Evolutionary conservation across 2,113 vertebrate genomes (phyloP).

Genomic region (Gallinago media): DNA sequence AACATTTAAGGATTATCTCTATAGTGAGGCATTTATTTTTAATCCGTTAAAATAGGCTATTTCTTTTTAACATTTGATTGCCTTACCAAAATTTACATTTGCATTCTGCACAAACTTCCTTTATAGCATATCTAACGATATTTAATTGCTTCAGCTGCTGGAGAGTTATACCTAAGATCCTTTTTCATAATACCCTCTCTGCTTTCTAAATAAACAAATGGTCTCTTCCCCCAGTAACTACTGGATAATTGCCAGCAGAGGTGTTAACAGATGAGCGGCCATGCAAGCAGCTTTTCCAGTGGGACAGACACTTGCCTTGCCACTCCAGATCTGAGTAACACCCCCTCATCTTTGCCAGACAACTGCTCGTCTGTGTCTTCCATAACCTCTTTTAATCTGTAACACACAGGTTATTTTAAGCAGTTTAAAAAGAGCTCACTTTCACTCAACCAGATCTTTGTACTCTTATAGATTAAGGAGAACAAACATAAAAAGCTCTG

Average conservation of each 20-base stretch:
- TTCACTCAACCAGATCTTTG: slow-evolving; percentile 35
- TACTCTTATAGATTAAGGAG: slow-evolving; percentile 12
- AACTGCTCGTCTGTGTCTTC: background rate
- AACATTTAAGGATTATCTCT: background rate
- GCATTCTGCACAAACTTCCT: background rate
- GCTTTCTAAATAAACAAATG: background rate
- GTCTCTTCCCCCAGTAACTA: background rate
- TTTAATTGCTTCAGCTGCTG: background rate
- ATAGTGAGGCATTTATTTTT: background rate
- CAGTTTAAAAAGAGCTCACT: slow-evolving; percentile 26
- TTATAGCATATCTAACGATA: background rate
- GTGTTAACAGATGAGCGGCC: slow-evolving; percentile 12
- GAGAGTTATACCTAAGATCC: background rate
- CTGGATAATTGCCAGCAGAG: slow-evolving; percentile 4
- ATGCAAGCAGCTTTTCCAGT: background rate
- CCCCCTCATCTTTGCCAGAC: background rate
- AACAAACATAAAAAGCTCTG: slow-evolving; percentile 23
- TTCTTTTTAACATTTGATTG: background rate
- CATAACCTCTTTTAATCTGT: background rate
- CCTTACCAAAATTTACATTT: background rate
- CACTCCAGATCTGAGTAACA: background rate
- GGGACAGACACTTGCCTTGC: slow-evolving; percentile 5
- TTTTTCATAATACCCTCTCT: background rate
- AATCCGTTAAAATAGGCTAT: background rate
- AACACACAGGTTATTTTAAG: background rate